phyloP scores from a whole-genome alignment of 2,797 vertebrate genomes.

The Helicolenus hilgendorfi region DNA sequence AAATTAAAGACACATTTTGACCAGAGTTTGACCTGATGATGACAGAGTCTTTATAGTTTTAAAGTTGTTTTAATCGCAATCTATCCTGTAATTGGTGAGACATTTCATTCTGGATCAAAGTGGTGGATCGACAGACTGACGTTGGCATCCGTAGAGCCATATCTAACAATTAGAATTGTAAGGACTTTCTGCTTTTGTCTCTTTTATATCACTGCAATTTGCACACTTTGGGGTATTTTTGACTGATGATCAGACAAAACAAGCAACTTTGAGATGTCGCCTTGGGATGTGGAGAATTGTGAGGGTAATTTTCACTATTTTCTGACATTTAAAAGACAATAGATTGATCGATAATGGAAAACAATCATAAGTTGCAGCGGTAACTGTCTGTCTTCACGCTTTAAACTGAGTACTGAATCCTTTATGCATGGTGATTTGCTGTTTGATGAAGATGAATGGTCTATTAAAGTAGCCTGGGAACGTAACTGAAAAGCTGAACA shows the following conservation, averaged over 20 bases:
- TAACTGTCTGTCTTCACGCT: neutral
- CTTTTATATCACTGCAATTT: neutral
- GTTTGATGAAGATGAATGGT: neutral
- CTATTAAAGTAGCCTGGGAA: neutral
- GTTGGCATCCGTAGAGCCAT: neutral
- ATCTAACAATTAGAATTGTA: neutral
- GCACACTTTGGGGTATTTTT: neutral
- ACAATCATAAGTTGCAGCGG: neutral
- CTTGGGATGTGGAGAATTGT: neutral
- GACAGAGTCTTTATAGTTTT: too few species aligned
- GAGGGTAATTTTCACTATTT: neutral
- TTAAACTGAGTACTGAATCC: neutral
- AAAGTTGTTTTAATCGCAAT: neutral
- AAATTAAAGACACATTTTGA: neutral
- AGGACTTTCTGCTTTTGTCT: neutral
- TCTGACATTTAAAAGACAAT: neutral
- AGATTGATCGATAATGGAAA: neutral
- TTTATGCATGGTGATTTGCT: neutral
- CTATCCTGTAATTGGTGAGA: neutral
- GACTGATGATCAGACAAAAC: neutral
- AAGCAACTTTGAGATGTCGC: neutral
- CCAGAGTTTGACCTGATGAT: neutral
- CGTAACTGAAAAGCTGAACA: neutral
- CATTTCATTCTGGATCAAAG: neutral
- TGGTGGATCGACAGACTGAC: too few species aligned